A percentile compares a stretch with the other conserved stretches of the same genome.
Evolutionary conservation across 2,797 vertebrate genomes (phyloP).

Genomic region (Syndactyla subalaris): DNA sequence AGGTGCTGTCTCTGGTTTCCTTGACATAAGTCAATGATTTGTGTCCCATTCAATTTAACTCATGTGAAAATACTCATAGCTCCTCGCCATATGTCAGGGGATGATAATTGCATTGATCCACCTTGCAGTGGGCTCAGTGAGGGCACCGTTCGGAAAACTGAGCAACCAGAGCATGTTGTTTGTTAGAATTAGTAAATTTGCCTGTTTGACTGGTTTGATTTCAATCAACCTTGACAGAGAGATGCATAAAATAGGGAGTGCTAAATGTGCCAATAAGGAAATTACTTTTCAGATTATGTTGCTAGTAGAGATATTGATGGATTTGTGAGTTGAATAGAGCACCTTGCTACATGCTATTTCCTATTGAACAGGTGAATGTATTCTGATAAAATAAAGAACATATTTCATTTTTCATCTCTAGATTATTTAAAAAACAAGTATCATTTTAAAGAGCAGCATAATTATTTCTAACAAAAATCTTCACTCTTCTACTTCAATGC

Average conservation of each 20-base stretch:
- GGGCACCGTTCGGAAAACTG: conserved; percentile 23
- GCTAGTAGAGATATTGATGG: conserved; percentile 36
- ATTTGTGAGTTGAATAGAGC: background rate
- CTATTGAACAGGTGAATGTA: background rate
- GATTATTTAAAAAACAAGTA: background rate
- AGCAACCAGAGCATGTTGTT: background rate
- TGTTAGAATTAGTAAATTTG: conserved; percentile 37
- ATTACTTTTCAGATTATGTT: conserved; percentile 37
- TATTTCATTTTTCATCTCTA: background rate
- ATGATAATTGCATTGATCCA: conserved; percentile 73
- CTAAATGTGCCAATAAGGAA: conserved; percentile 55
- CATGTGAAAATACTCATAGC: conserved; percentile 36
- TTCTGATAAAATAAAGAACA: background rate
- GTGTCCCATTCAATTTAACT: conserved; percentile 68
- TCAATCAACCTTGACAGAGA: conserved; percentile 41
- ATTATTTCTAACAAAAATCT: background rate
- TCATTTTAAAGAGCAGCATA: background rate
- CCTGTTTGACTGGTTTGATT: conserved; percentile 16
- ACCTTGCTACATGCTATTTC: background rate
- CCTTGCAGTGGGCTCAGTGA: conserved; percentile 22
- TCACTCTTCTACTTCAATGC: background rate
- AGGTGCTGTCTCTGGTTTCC: conserved; percentile 50
- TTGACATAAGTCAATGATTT: conserved; percentile 70
- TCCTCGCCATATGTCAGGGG: conserved; percentile 49
- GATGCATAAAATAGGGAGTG: background rate